Conservation (phyloP, 2,797 vertebrate genomes). For the Phoxinus dragarum region DNA sequence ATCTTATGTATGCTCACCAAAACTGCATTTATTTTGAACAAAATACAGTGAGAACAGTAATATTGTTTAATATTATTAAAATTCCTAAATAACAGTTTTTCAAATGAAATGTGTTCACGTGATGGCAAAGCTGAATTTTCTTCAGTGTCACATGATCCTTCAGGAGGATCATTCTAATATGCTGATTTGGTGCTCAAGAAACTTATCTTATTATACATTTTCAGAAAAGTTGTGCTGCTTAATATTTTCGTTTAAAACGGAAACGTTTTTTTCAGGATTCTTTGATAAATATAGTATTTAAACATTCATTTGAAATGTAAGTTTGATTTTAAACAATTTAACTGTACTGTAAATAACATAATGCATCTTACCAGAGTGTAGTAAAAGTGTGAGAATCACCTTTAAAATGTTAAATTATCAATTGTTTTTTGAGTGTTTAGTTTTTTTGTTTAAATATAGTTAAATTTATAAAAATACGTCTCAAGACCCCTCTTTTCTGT, state of each 20-base stretch:
- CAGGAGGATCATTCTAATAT: neutral
- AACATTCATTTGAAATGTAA: neutral
- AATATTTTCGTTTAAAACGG: too few species aligned
- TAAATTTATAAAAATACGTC: neutral
- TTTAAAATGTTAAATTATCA: neutral
- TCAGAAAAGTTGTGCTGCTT: neutral
- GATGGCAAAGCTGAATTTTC: neutral
- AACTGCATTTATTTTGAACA: neutral
- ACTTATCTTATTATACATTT: neutral
- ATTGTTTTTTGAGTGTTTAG: neutral
- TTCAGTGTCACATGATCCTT: neutral
- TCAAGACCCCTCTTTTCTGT: neutral
- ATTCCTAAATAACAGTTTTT: neutral
- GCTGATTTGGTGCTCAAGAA: neutral
- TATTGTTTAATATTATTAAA: neutral
- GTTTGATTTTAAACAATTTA: neutral
- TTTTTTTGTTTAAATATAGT: neutral
- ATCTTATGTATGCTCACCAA: neutral
- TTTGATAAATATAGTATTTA: neutral
- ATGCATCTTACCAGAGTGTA: neutral
- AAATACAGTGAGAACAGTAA: neutral
- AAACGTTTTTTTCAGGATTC: neutral
- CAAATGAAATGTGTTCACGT: neutral
- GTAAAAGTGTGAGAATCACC: neutral
- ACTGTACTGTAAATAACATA: neutral